These are phyloP conservation scores for Cichlasoma orientale DNA, from an alignment of 2,797 vertebrate genomes.

Conservation along the genomic window DNA sequence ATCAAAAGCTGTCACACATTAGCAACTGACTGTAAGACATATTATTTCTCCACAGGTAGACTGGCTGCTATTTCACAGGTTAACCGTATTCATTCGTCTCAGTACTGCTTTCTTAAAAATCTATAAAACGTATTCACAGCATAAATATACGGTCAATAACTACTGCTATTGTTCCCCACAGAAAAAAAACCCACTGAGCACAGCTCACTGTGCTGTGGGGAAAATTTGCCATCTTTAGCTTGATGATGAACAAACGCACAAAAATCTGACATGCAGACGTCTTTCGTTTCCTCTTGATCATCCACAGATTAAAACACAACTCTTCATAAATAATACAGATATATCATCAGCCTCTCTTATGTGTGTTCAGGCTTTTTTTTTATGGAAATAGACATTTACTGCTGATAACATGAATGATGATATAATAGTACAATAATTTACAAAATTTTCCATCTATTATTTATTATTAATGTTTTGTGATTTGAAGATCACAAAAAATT, in stretches of 20 bases:
- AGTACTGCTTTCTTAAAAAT: not conserved
- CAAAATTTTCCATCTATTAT: no score
- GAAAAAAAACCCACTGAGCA: not conserved
- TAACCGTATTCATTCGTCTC: no score
- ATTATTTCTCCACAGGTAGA: conserved; percentile 7
- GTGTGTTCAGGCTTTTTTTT: fast-evolving
- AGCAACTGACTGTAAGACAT: not conserved
- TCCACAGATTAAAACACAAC: not conserved
- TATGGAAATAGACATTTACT: not conserved
- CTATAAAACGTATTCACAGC: not conserved
- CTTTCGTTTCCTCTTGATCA: not conserved
- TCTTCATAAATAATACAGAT: not conserved
- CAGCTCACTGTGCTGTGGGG: no score
- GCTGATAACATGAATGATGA: not conserved
- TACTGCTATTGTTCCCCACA: not conserved
- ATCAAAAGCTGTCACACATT: conserved; percentile 8
- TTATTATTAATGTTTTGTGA: not conserved
- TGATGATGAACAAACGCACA: no score
- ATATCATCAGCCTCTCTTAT: not conserved
- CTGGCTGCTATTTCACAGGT: not conserved
- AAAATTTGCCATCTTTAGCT: not conserved
- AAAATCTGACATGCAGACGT: not conserved
- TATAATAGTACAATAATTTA: no score
- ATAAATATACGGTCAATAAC: not conserved
- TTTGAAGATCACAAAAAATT: not conserved